These are phyloP conservation scores for Drosophila varians DNA, from an alignment of 1,140 invertebrate species.

Conservation along the genomic window DNA sequence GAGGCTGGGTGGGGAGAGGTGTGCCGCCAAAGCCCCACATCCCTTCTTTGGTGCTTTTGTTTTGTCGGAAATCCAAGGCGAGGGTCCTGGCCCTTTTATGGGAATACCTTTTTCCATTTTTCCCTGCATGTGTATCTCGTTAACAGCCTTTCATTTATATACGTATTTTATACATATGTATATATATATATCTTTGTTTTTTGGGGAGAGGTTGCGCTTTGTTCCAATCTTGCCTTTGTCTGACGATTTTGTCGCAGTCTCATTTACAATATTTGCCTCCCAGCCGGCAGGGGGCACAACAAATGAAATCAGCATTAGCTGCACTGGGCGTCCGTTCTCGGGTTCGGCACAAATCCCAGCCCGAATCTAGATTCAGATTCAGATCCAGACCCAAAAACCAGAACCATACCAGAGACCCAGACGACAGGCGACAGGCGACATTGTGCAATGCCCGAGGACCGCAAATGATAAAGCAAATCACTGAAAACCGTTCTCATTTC, in stretches of 20 bases:
- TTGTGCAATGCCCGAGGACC: constrained; percentile 50
- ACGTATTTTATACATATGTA: constrained; percentile 22
- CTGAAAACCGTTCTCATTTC: constrained; percentile 27
- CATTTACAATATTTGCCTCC: constrained; percentile 74
- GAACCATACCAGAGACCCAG: constrained; percentile 13
- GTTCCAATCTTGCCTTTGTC: constrained; percentile 59
- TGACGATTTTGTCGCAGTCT: constrained; percentile 74
- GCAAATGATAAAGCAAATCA: constrained; percentile 70
- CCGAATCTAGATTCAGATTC: constrained; percentile 6
- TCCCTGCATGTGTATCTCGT: constrained; percentile 31
- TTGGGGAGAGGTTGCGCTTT: constrained; percentile 17
- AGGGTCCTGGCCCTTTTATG: constrained; percentile 19
- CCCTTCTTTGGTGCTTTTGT: constrained; percentile 46
- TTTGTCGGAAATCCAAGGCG: constrained; percentile 26
- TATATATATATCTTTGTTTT: constrained; percentile 22
- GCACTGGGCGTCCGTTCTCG: constrained; percentile 38
- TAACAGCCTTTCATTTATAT: constrained; percentile 63
- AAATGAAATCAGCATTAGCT: constrained; percentile 73
- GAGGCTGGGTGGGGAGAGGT: constrained; percentile 48
- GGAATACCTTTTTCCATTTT: constrained; percentile 25
- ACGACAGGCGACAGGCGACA: constrained; percentile 33
- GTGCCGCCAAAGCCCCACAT: constrained; percentile 9
- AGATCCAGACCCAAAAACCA: constrained; percentile 12
- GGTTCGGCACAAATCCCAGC: constrained; percentile 20
- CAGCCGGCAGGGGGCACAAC: constrained; percentile 40